Evolutionary conservation across 2,888 invertebrate genomes (phyloP).

Genomic region (Hymenopus coronatus): DNA sequence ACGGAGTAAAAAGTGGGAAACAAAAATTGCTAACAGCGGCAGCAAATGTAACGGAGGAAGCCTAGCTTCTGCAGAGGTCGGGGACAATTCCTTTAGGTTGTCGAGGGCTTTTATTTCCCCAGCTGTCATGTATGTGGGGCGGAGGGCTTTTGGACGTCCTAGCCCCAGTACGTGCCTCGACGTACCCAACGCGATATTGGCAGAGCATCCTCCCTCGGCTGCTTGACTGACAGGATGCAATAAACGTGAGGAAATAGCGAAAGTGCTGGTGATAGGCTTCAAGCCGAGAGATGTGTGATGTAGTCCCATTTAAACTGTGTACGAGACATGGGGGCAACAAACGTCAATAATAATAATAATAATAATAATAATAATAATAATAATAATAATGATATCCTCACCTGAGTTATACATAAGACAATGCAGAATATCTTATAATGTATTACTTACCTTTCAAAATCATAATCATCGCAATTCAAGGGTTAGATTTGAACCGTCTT

Average conservation of each 20-base stretch:
- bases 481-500: too few relatives aligned
- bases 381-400: too few relatives aligned
- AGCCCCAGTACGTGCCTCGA: neutral
- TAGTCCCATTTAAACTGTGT: too few relatives aligned
- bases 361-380: too few relatives aligned
- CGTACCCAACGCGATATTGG: neutral
- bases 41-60: neutral
- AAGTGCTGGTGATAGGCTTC: neutral
- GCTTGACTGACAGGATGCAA: neutral
- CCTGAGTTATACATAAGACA: too few relatives aligned
- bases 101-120: neutral
- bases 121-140: neutral
- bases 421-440: too few relatives aligned
- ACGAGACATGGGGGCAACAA: too few relatives aligned
- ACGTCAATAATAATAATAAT: too few relatives aligned
- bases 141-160: neutral
- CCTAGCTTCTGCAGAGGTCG: neutral
- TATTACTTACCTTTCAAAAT: too few relatives aligned
- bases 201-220: neutral
- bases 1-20: neutral
- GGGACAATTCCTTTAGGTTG: neutral
- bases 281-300: neutral
- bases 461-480: too few relatives aligned
- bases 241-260: neutral
- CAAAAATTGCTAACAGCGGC: neutral